Conservation (phyloP, 2,888 invertebrate species). For the Stenurella melanura region DNA sequence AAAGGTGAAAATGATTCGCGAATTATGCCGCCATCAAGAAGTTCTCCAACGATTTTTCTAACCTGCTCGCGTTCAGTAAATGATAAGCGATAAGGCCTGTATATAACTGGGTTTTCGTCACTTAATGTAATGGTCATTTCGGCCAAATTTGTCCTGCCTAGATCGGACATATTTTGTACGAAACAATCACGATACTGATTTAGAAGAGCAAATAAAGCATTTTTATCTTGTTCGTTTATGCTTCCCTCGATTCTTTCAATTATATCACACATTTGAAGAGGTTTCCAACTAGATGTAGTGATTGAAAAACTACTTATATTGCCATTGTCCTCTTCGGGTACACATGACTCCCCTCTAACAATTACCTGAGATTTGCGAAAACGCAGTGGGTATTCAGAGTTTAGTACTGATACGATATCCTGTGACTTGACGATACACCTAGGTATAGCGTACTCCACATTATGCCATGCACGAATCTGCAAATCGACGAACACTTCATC, state of each 20-base stretch:
- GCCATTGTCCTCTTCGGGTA: background rate
- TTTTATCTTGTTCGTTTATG: background rate
- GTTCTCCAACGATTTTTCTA: constrained; percentile 12
- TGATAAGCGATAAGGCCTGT: constrained; percentile 20
- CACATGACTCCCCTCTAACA: constrained; percentile 5
- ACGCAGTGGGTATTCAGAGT: background rate
- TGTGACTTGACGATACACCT: background rate
- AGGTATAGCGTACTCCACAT: background rate
- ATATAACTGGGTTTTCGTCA: constrained; percentile 21
- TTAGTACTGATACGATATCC: background rate
- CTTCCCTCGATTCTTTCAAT: background rate
- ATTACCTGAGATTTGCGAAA: constrained; percentile 3
- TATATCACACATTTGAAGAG: background rate
- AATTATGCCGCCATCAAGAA: background rate
- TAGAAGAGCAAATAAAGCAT: constrained; percentile 2
- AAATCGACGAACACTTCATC: background rate
- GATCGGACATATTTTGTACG: background rate
- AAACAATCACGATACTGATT: constrained; percentile 6
- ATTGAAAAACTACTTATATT: background rate
- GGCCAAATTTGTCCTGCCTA: background rate
- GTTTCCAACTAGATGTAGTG: background rate
- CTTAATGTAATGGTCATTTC: constrained; percentile 11
- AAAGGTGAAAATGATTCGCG: constrained; percentile 12
- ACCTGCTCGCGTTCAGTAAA: constrained; percentile 13
- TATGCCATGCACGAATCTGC: background rate